These are phyloP conservation scores for Aegypius monachus DNA, from an alignment of 2,113 vertebrate genomes.

Conservation along the genomic window DNA sequence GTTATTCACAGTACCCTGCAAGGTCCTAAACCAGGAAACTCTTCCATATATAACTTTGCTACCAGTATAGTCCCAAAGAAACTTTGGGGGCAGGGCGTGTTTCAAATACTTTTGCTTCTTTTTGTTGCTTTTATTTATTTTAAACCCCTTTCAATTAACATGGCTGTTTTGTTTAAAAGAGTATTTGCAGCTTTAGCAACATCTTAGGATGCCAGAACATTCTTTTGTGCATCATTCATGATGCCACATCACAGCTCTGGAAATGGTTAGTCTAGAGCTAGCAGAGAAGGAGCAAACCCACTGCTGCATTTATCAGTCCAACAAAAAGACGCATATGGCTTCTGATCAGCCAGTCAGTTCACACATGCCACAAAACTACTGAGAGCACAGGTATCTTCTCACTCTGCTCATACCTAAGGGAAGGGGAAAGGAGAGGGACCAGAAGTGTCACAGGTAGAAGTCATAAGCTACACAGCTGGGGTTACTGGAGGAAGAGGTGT, in stretches of 20 bases:
- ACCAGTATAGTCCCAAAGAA: neutral
- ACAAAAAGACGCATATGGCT: rapidly evolving
- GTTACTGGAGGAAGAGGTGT: neutral
- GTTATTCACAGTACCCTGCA: neutral
- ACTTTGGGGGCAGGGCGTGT: neutral
- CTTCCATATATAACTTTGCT: neutral
- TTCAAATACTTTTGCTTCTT: neutral
- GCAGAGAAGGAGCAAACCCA: neutral
- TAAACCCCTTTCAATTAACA: neutral
- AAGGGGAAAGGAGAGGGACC: neutral
- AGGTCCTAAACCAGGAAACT: neutral
- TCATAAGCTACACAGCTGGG: neutral
- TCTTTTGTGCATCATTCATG: neutral
- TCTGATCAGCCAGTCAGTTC: neutral
- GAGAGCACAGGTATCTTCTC: neutral
- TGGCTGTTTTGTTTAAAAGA: neutral
- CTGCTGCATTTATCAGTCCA: neutral
- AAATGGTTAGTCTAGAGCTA: neutral
- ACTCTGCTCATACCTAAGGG: rapidly evolving
- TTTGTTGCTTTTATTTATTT: neutral
- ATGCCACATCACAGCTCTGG: slow-evolving; percentile 31
- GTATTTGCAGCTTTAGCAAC: neutral
- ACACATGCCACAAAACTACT: neutral
- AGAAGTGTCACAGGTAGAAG: no score
- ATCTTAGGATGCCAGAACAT: slow-evolving; percentile 2